These are phyloP conservation scores for Andrena trimmerana DNA, from an alignment of 2,888 invertebrate species.

Conservation along the genomic window DNA sequence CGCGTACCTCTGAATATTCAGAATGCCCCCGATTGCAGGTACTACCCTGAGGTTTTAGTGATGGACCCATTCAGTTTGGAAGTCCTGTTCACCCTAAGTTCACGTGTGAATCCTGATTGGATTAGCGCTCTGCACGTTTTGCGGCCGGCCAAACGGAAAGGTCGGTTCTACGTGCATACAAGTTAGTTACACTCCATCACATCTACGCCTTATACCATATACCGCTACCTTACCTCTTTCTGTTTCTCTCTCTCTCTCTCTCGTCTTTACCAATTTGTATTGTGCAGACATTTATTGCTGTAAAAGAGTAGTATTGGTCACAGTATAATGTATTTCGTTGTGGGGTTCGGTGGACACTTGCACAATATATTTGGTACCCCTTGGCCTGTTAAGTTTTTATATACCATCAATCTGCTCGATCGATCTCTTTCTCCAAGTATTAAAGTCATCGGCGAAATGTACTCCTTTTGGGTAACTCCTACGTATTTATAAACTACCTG, in stretches of 20 bases:
- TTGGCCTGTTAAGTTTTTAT: conserved; percentile 53
- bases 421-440: conserved; percentile 8
- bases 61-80: conserved; percentile 99
- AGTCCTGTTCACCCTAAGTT: conserved; percentile 95
- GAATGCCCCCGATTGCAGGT: conserved; percentile 86
- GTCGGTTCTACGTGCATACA: conserved; percentile 86
- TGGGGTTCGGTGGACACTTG: conserved; percentile 3
- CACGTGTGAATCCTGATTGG: conserved; percentile 99
- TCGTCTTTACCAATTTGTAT: conserved; percentile 53
- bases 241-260: conserved; percentile 11
- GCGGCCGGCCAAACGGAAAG: conserved; percentile 88
- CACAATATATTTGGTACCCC: conserved; percentile 61
- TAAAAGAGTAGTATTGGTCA: conserved; percentile 4
- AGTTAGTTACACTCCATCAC: conserved; percentile 85
- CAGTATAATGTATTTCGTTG: background rate
- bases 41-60: conserved; percentile 98
- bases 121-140: conserved; percentile 97
- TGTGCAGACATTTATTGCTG: conserved; percentile 47
- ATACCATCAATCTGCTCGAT: conserved; percentile 40
- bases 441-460: conserved; percentile 14
- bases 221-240: conserved; percentile 50
- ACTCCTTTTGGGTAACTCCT: conserved; percentile 6
- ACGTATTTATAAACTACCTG: conserved; percentile 21
- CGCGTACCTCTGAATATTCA: background rate
- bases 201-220: conserved; percentile 82